phyloP scores from a whole-genome alignment of 2,113 vertebrate genomes.

The Trogon surrucura region DNA sequence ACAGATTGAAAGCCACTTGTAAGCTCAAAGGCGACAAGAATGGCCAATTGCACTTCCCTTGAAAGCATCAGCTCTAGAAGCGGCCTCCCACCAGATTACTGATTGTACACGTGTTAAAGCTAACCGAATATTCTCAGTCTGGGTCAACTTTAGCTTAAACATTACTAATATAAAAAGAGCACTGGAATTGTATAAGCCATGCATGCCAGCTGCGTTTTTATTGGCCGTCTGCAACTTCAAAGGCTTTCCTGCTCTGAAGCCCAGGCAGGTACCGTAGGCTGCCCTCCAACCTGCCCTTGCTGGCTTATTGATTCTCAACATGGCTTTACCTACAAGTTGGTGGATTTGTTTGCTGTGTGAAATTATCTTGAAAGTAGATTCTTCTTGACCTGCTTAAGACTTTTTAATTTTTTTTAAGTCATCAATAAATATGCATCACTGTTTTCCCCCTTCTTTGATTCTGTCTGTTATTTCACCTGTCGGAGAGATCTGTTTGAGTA shows the following conservation, averaged over 20 bases:
- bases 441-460: background rate
- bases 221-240: conserved; percentile 80
- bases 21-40: background rate
- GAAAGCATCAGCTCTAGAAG: background rate
- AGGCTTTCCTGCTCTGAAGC: conserved; percentile 74
- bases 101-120: background rate
- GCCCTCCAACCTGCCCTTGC: conserved; percentile 43
- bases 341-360: conserved; percentile 30
- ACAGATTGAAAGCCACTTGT: background rate
- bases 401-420: background rate
- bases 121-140: background rate
- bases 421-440: background rate
- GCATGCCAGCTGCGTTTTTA: conserved; percentile 80
- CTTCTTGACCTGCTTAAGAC: background rate
- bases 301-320: conserved; percentile 75
- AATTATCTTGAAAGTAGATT: background rate
- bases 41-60: background rate
- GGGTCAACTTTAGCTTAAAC: conserved; percentile 14
- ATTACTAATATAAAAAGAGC: background rate
- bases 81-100: background rate
- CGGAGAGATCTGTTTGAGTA: conserved; percentile 7
- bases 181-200: conserved; percentile 47
- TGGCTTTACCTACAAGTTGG: conserved; percentile 53
- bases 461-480: conserved; percentile 31
- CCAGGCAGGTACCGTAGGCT: conserved; percentile 57